Percentiles rank a stretch among this genome's conserved stretches.
phyloP scores from a whole-genome alignment of 2,888 invertebrate genomes.

The Bruchidius siliquastri region DNA sequence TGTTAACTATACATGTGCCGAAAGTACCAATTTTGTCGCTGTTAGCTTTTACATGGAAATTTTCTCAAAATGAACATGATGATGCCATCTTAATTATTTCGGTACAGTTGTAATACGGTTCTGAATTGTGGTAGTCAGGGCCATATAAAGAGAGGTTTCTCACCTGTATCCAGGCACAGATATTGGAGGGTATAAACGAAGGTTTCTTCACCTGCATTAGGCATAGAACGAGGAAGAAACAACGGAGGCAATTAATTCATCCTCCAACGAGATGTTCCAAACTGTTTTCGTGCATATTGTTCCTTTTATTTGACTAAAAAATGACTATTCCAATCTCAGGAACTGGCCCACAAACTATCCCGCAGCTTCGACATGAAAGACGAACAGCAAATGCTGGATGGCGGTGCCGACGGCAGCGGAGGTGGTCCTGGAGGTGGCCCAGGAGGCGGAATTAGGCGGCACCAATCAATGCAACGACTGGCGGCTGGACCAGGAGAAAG shows the following conservation, averaged over 20 bases:
- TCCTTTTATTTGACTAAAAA: neutral
- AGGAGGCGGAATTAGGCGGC: slow-evolving; percentile 59
- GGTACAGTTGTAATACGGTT: too few relatives aligned
- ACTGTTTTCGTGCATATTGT: too few relatives aligned
- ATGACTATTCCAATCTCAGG: slow-evolving; percentile 48
- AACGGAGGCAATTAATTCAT: too few relatives aligned
- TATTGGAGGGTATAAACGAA: too few relatives aligned
- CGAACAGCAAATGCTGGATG: slow-evolving; percentile 68
- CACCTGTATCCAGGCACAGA: too few relatives aligned
- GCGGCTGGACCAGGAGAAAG: slow-evolving; percentile 49
- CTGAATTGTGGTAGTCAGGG: too few relatives aligned
- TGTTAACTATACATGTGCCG: neutral
- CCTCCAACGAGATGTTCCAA: too few relatives aligned
- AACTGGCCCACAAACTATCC: slow-evolving; percentile 81
- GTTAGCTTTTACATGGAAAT: neutral
- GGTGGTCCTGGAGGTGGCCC: slow-evolving; percentile 49
- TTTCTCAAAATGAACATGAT: too few relatives aligned
- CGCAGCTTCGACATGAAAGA: slow-evolving; percentile 87
- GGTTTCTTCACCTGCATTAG: too few relatives aligned
- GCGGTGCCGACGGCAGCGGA: slow-evolving; percentile 43
- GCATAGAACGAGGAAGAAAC: too few relatives aligned
- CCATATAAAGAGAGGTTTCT: too few relatives aligned
- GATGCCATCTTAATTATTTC: too few relatives aligned
- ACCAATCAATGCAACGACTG: slow-evolving; percentile 74
- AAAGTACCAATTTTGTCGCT: neutral